These are phyloP conservation scores for Myripristis jacobus DNA, from an alignment of 2,797 vertebrate genomes.

Conservation along the genomic window DNA sequence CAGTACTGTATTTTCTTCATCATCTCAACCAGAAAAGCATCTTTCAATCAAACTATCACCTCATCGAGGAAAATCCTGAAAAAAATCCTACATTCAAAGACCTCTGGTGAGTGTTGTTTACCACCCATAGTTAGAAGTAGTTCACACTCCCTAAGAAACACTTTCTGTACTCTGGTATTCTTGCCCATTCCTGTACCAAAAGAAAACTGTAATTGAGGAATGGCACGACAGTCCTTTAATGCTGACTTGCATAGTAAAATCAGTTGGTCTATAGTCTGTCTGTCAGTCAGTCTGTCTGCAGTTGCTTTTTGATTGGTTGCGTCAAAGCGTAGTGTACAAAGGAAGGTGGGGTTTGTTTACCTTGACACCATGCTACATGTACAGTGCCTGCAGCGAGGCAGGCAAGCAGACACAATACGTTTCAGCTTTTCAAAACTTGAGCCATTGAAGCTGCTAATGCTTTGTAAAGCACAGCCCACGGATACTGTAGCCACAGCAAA, in stretches of 20 bases:
- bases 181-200: not conserved
- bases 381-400: slow-evolving; percentile 49
- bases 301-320: slow-evolving; percentile 23
- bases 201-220: not conserved
- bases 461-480: slow-evolving; percentile 58
- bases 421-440: slow-evolving; percentile 58
- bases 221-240: not conserved
- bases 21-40: slow-evolving; percentile 10
- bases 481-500: slow-evolving; percentile 61
- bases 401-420: slow-evolving; percentile 39
- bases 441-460: slow-evolving; percentile 55
- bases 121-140: slow-evolving; percentile 36
- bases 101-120: slow-evolving; percentile 41
- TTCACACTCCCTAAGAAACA: slow-evolving; percentile 18
- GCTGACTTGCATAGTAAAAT: slow-evolving; percentile 33
- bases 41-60: no score
- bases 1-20: not conserved
- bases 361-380: slow-evolving; percentile 67
- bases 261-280: slow-evolving; percentile 9
- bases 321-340: slow-evolving; percentile 37
- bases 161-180: not conserved
- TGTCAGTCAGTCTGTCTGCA: not conserved
- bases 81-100: not conserved
- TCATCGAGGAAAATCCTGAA: slow-evolving; percentile 26
- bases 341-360: slow-evolving; percentile 70